Base-by-base conservation (phyloP, 2,888 invertebrate species). In the Diplazon laetatorius region DNA sequence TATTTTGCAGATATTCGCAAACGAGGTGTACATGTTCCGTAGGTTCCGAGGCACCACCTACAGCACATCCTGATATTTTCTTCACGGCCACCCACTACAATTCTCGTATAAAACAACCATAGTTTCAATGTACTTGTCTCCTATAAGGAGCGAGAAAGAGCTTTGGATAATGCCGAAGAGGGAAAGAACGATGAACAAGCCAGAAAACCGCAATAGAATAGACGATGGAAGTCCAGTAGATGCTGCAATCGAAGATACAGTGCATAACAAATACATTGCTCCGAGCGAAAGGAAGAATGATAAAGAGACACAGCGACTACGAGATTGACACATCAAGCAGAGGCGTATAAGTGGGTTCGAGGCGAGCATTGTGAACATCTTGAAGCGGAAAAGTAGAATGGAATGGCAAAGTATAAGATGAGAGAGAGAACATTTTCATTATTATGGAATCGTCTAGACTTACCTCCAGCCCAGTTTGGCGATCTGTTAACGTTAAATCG, bases 371-470 rank as follows among this genome's bases (percentile, higher is more conserved):
- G 75, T 78, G 80, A 81, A 79, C 80, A 76, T 75, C 48, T 69
- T 39, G 63, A 20, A 68, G 72, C 77, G 62, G 74, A 72, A 76
- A 72, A 65, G 69, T 76, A 71, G 75, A 8, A 16, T 16, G 62
- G 44, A 8, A 52, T 65, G 60, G 69, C 69, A 71, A 78, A 74
- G 74, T 65, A 71, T 74, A 69, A 65, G 76, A 69, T 37, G 55
- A 69, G 73, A 22, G n/a, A n/a, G n/a, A 77, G 79, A 79, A 76
- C 78, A 74, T 79, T 83, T 83, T 82, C 79, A 77, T 80, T 80
- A 82, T 80, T 83, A 82, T 82, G 69, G 76, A 66, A 76, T 68
- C 6, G 30, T 30, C n/a, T 75, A 80, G 30, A 69, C 46, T 42
- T 62, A 55, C 50, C 52, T 39, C 30, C 2, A 30, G 30, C 2